Evolutionary conservation across 2,888 invertebrate species (phyloP), one percentile per base, ranked within the genome.

Genomic region (Eupithecia subfuscata): DNA sequence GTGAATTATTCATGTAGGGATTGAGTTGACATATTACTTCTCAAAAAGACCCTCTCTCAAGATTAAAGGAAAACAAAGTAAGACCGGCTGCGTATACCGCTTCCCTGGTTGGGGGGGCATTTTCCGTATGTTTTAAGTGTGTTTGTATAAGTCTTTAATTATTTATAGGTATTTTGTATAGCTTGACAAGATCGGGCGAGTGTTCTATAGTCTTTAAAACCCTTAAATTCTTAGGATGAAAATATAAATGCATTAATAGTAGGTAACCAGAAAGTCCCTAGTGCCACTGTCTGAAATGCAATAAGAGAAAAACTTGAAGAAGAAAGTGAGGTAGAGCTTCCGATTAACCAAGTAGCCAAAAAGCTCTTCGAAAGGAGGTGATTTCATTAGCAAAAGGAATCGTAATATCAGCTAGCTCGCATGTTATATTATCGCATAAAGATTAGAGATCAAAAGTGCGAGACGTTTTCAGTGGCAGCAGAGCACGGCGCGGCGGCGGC

Each of bases 1-100:
- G 86, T 91, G 88, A 91, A 91, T 92, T 89, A 92, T 92, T 91
- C 88, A 92, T 90, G 86, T 84, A 82, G 84, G 84, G 86, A 83
- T 82, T 85, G 82, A 82, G 86, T 86, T 89, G 88, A 91, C 90
- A 87, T 88, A 88, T 89, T 88, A 87, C 87, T 89, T 90, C 82
- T 87, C 84, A 84, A 82, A 78, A 82, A 84, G 83, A 84, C 85
- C 52, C 85, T 75, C 84, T 87, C 83, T 82, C 82, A 81, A 88
- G 86, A 89, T 89, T 85, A 88, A 90, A 89, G 84, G 85, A 85
- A 88, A 87, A 87, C 83, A 86, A 85, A 84, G 81, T 80, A 78
- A 82, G 80, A 78, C 77, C 80, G 82, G 77, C 81, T 83, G 81
- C 79, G 82, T 64, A 69, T 40, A 64, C 65, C 65, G 34, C 34